Evolutionary conservation across 2,797 vertebrate genomes (phyloP), one percentile per base, ranked within the genome.

Genomic region (Argya squamiceps): DNA sequence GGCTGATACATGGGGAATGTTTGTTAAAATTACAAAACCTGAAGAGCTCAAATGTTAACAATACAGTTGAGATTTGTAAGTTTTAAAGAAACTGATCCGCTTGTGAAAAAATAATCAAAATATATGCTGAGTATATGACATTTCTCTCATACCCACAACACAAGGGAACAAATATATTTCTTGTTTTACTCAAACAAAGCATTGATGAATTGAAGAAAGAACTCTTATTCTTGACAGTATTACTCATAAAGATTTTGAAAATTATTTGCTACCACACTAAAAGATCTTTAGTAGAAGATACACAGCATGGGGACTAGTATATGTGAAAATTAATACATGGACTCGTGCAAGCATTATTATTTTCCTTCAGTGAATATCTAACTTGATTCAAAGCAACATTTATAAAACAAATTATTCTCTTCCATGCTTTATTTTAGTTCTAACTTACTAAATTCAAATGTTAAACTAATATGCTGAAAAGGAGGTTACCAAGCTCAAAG

Each of bases 401-500:
- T 41, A 56, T 15, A 76, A 80, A 88, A 62, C 11, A 65, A 76
- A 63, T 74, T 37, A 79, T 68, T 91, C 34, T 50, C 83, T 62
- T 62, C 10, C 32, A 29, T 58, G 27, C n/a, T 83, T 85, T 79
- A 34, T 29, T 73, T 67, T 53, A 46, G 11, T 44, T 87, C 46
- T 87, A 73, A 59, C 20, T 23, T 80, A 41, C 23, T 50, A 76
- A 34, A 76, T 49, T 59, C 37, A 79, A 85, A 82, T 41, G 49
- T 71, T 75, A 60, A 91, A 89, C 23, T 46, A 63, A 86, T 50
- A 63, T 11, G 63, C 32, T 34, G 74, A 87, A 92, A 86, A 81
- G 84, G 58, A 85, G n/a, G 23, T 81, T 84, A 87, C 27, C 44
- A 96, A 60, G 34, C 63, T 89, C 58, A 93, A 78, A 95, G 55